Conservation (phyloP, 2,113 vertebrate genomes). For the Gorsachius goisagi region DNA sequence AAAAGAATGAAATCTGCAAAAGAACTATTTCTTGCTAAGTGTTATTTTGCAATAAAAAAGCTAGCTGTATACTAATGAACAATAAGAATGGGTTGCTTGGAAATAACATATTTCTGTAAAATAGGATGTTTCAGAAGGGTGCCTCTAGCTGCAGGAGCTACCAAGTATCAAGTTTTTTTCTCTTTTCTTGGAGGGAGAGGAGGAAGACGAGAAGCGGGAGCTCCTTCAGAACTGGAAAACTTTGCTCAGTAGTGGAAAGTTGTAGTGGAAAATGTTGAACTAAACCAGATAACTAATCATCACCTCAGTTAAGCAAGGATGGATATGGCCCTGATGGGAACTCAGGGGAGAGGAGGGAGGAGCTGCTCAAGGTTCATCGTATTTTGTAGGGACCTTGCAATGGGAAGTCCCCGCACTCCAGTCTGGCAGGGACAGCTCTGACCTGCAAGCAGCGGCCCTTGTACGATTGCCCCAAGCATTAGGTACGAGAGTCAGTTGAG, state of each 20-base stretch:
- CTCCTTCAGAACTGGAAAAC: background rate
- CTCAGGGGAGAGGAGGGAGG: background rate
- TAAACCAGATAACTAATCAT: background rate
- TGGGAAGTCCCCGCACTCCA: accelerated
- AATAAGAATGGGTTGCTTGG: conserved; percentile 23
- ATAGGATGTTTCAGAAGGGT: conserved; percentile 2
- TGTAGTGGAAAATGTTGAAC: background rate
- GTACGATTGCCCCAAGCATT: no score
- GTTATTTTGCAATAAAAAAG: conserved; percentile 50
- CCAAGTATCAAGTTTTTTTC: background rate
- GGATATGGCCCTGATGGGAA: background rate
- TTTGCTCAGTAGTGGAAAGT: background rate
- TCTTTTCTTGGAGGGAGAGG: background rate
- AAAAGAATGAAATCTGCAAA: conserved; percentile 28
- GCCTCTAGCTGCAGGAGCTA: background rate
- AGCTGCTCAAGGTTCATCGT: background rate
- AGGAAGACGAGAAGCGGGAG: background rate
- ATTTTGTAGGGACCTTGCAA: background rate
- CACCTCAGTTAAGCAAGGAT: background rate
- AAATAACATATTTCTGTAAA: conserved; percentile 10
- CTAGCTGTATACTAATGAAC: conserved; percentile 30
- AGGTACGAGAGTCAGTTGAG: accelerated
- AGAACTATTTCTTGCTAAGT: conserved; percentile 28
- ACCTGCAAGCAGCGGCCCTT: background rate
- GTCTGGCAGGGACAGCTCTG: background rate